These are phyloP conservation scores for Spondyliosoma cantharus DNA, from an alignment of 2,797 vertebrate species.

Conservation along the genomic window DNA sequence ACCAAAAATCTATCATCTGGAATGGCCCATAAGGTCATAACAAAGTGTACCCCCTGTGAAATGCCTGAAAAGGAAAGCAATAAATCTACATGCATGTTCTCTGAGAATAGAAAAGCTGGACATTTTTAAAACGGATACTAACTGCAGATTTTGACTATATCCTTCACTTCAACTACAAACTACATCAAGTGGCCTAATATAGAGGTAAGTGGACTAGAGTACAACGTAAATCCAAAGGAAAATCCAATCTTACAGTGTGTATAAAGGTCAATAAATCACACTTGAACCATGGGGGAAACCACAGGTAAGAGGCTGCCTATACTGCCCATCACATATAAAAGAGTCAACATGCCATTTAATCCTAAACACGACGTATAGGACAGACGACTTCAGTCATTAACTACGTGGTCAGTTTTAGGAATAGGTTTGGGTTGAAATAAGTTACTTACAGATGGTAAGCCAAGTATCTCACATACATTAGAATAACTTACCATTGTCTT, in stretches of 20 bases:
- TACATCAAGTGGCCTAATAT: not conserved
- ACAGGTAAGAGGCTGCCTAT: too few relatives aligned
- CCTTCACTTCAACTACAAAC: not conserved
- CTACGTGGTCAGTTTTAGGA: too few relatives aligned
- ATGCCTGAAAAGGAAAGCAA: constrained; percentile 65
- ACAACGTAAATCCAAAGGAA: not conserved
- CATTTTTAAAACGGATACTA: constrained; percentile 19
- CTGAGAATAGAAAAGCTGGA: constrained; percentile 32
- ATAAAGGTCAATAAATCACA: not conserved
- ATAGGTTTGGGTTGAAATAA: too few relatives aligned
- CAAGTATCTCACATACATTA: too few relatives aligned
- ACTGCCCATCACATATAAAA: not conserved
- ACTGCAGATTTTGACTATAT: constrained; percentile 8
- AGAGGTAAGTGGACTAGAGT: not conserved
- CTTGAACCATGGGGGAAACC: not conserved
- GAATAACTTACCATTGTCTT: too few relatives aligned
- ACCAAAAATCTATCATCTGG: constrained; percentile 76
- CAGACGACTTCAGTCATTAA: too few relatives aligned
- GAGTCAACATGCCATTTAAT: too few relatives aligned
- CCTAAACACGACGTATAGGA: too few relatives aligned
- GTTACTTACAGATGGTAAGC: too few relatives aligned
- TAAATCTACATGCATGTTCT: constrained; percentile 62
- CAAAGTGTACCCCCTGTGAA: constrained; percentile 66
- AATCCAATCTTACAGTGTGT: not conserved
- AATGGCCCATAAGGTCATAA: constrained; percentile 75